Conservation (phyloP, 2,797 vertebrate species). For the Petrocephalus sullivani region DNA sequence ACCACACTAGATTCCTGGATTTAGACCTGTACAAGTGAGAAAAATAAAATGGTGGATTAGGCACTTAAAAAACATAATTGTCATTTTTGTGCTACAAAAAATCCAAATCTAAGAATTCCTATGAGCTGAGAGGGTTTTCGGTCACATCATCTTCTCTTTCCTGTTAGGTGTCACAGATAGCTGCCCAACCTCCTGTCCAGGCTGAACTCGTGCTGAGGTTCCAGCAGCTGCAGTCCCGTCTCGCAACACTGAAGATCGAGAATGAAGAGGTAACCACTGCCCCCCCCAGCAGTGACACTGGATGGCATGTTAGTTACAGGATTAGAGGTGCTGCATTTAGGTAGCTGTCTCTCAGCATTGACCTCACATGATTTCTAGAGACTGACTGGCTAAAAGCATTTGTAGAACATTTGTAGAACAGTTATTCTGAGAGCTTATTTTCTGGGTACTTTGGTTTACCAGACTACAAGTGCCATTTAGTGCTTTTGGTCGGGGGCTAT, state of each 20-base stretch:
- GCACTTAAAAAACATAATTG: neutral
- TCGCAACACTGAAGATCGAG: slow-evolving; percentile 90
- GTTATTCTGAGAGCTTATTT: neutral
- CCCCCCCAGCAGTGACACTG: neutral
- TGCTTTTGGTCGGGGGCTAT: neutral
- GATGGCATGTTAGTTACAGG: neutral
- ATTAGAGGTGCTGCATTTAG: neutral
- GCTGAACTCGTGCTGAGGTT: slow-evolving; percentile 85
- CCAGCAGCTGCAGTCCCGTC: slow-evolving; percentile 86
- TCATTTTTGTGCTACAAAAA: neutral
- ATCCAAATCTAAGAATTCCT: neutral
- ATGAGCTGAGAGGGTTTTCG: neutral
- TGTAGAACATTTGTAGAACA: neutral
- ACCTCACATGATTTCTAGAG: neutral
- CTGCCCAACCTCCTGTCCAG: slow-evolving; percentile 89
- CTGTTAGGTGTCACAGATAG: slow-evolving; percentile 82
- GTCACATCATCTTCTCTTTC: slow-evolving; percentile 29
- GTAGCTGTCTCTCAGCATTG: neutral
- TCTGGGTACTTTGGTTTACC: neutral
- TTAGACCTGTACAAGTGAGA: neutral
- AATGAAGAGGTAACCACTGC: slow-evolving; percentile 85
- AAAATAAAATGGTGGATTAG: neutral
- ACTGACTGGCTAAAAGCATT: neutral
- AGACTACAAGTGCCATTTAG: neutral
- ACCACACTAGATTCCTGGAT: neutral